Percentiles rank a stretch among this genome's conserved stretches.
Evolutionary conservation across 2,797 vertebrate genomes (phyloP).

Genomic region (Atherinosoma microstoma): DNA sequence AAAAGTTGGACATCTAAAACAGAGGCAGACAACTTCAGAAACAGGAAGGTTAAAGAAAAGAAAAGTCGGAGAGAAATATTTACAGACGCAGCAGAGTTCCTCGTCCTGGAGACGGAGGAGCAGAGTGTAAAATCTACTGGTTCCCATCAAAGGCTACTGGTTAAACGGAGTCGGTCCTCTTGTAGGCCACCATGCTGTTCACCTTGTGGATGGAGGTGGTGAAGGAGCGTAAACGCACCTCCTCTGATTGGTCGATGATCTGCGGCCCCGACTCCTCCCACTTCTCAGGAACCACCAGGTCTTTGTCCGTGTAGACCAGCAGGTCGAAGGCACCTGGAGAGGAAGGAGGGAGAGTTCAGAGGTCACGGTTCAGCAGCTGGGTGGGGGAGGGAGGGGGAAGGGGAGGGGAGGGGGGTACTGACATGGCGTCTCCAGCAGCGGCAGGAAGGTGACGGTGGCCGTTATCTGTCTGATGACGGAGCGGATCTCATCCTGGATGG

Average conservation of each 20-base stretch:
- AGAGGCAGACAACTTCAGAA: constrained; percentile 21
- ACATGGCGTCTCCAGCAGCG: constrained; percentile 93
- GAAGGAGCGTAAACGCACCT: constrained; percentile 94
- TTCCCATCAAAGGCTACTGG: constrained; percentile 6
- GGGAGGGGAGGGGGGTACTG: constrained; percentile 78
- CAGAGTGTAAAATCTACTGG: constrained; percentile 12
- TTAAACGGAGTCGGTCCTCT: constrained; percentile 82
- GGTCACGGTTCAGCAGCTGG: neutral
- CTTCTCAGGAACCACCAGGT: constrained; percentile 91
- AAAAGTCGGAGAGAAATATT: constrained; percentile 70
- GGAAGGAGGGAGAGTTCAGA: neutral
- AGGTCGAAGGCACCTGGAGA: constrained; percentile 93
- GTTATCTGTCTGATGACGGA: constrained; percentile 96
- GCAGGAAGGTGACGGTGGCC: constrained; percentile 95
- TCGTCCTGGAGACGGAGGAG: too few relatives aligned
- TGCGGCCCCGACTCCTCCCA: constrained; percentile 98
- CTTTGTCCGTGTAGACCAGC: constrained; percentile 96
- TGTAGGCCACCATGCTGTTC: constrained; percentile 93
- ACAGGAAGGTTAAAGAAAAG: too few relatives aligned
- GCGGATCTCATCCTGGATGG: constrained; percentile 96
- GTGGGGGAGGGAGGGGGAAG: fast-evolving
- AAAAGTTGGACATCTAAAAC: constrained; percentile 77
- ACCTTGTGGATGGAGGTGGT: constrained; percentile 98
- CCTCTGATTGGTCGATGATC: constrained; percentile 93
- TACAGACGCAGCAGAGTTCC: constrained; percentile 41